phyloP scores from a whole-genome alignment of 2,888 invertebrate genomes.

The Anodontia alba region DNA sequence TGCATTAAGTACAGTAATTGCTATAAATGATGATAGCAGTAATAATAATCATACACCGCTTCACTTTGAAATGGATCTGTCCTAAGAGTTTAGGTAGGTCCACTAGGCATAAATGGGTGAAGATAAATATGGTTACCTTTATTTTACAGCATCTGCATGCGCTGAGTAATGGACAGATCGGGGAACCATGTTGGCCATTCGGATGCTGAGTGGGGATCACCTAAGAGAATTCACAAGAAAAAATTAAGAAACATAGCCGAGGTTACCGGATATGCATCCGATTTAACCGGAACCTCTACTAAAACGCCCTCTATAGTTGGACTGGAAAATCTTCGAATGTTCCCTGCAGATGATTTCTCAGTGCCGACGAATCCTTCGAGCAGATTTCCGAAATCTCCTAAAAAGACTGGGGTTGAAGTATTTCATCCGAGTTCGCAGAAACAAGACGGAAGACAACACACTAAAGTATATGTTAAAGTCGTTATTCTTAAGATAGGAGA shows the following conservation, averaged over 20 bases:
- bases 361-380: neutral
- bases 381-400: neutral
- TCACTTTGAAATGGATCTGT: no score
- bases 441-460: slow-evolving; percentile 40
- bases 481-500: slow-evolving; percentile 74
- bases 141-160: no score
- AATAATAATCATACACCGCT: no score
- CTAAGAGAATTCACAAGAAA: neutral
- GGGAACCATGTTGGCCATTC: neutral
- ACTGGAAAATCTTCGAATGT: slow-evolving; percentile 48
- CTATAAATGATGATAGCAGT: no score
- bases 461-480: slow-evolving; percentile 65
- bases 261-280: neutral
- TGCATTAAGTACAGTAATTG: no score
- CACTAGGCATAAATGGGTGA: no score
- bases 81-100: no score
- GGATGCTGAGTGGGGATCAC: neutral
- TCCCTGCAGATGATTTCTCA: slow-evolving; percentile 18
- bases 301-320: slow-evolving; percentile 53
- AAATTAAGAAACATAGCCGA: slow-evolving; percentile 2
- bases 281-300: slow-evolving; percentile 12
- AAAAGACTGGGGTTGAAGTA: slow-evolving; percentile 9
- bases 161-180: neutral
- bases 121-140: no score
- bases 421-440: slow-evolving; percentile 19